phyloP scores from a whole-genome alignment of 2,888 invertebrate species.

The Melinaea menophilus region DNA sequence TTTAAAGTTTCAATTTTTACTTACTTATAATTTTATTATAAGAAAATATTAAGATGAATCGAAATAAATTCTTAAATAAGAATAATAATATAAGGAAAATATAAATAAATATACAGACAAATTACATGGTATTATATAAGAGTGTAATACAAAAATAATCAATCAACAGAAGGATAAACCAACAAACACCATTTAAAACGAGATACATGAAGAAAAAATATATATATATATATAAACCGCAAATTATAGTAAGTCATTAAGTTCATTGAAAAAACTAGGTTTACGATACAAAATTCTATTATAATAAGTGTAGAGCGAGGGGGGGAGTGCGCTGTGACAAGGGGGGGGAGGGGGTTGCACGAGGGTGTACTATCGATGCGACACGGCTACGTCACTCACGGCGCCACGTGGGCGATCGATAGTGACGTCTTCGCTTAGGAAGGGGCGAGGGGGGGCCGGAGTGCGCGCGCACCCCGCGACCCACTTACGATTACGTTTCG shows the following conservation, averaged over 20 bases:
- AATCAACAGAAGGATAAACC: too few relatives aligned
- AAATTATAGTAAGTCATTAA: constrained; percentile 34
- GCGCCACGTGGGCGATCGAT: constrained; percentile 76
- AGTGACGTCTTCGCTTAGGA: constrained; percentile 62
- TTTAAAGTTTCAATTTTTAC: too few relatives aligned
- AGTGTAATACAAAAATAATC: too few relatives aligned
- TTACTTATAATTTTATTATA: too few relatives aligned
- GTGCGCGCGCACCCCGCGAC: constrained; percentile 71
- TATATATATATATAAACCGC: constrained; percentile 2
- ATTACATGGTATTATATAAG: too few relatives aligned
- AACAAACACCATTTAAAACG: too few relatives aligned
- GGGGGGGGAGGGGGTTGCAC: constrained; percentile 44
- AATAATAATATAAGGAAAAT: too few relatives aligned
- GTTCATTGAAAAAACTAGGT: constrained; percentile 38
- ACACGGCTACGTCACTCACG: constrained; percentile 70
- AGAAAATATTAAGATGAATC: too few relatives aligned
- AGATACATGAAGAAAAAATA: constrained; percentile 6
- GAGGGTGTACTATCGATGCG: constrained; percentile 58
- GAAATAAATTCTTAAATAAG: too few relatives aligned
- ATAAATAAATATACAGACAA: too few relatives aligned
- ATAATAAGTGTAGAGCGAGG: constrained; percentile 39
- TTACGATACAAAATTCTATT: constrained; percentile 40
- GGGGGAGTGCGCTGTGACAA: constrained; percentile 40
- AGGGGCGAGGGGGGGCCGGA: constrained; percentile 31
- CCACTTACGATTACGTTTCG: constrained; percentile 69